Evolutionary conservation across 2,888 invertebrate genomes (phyloP), one percentile per base, ranked within the genome.

Genomic region (Parapristionchus giblindavisi): DNA sequence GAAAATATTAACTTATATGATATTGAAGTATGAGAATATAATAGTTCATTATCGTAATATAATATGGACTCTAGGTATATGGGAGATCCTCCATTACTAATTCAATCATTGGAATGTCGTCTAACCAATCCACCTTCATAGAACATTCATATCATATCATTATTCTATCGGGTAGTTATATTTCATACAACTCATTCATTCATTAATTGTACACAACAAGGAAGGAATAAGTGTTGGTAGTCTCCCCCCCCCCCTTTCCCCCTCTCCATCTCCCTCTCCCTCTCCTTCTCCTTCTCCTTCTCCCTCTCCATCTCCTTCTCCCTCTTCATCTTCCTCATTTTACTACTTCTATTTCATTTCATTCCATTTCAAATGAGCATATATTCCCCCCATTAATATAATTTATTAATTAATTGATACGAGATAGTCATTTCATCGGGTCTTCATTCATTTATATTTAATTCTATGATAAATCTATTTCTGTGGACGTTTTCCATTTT

Each of bases 101-200:
- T 74, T 40, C 29, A n/a, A 3, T 63, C 61, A 8, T 5, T 74
- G 52, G 65, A 61, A 27, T 74, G 74, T 51, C 58, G 40, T 2
- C 74, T 74, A 17, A 65, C 74, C 36, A 74, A 74, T 38, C 74
- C 74, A 3, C 73, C 73, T n/a, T 27, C 11, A 14, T 14, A 21
- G 21, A 21, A 48, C 48, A 14, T 21, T 48, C 48, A 14, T 48
- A 21, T 48, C 48, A 11, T 14, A 48, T 21, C 48, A 11, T 21
- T 21, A 11, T 21, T 21, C 48, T 21, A 48, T 21, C 48, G 14
- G 11, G 48, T 21, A 14, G 11, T 21, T 48, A 14, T 21, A 48
- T 11, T 48, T 11, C 48, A 48, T 48, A 48, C 48, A 48, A 48
- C 48, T 48, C 48, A 21, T 48, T 48, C 21, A 48, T 14, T 48